phyloP scores from a whole-genome alignment of 1,140 invertebrate genomes.

The Sycophaga agraensis region DNA sequence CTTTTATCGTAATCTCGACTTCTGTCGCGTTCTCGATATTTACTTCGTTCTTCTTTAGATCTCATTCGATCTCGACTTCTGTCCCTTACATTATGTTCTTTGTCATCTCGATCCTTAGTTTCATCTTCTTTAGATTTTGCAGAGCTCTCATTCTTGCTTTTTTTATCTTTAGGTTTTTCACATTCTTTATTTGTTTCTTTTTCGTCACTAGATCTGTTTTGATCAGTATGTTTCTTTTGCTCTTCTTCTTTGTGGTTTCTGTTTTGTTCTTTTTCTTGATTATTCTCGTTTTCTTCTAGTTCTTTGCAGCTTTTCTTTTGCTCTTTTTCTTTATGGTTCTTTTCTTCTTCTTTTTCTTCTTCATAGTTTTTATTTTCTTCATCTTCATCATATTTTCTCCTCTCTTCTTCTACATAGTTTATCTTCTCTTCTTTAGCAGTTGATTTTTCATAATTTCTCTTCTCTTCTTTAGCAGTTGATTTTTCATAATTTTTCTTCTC shows the following conservation, averaged over 20 bases:
- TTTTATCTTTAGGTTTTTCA: background rate
- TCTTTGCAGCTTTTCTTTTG: conserved; percentile 5
- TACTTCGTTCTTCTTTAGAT: background rate
- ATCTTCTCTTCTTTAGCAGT: background rate
- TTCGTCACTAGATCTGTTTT: background rate
- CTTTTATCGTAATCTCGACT: background rate
- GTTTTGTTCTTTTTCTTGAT: background rate
- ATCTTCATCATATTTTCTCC: too few species aligned
- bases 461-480: conserved; percentile 1
- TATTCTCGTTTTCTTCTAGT: background rate
- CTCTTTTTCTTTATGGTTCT: background rate
- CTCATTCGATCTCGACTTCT: conserved; percentile 2
- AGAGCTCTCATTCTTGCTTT: background rate
- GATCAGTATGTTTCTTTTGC: too few species aligned
- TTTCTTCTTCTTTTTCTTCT: background rate
- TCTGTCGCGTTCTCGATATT: background rate
- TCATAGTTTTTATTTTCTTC: too few species aligned
- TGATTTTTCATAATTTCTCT: background rate
- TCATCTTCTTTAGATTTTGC: background rate
- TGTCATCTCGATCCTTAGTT: background rate
- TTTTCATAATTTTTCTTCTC: background rate
- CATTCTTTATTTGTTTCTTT: background rate
- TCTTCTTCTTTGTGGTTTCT: background rate
- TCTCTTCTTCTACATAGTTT: background rate
- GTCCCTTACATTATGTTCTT: conserved; percentile 1